phyloP scores from a whole-genome alignment of 2,797 vertebrate genomes.

The Chelon auratus region DNA sequence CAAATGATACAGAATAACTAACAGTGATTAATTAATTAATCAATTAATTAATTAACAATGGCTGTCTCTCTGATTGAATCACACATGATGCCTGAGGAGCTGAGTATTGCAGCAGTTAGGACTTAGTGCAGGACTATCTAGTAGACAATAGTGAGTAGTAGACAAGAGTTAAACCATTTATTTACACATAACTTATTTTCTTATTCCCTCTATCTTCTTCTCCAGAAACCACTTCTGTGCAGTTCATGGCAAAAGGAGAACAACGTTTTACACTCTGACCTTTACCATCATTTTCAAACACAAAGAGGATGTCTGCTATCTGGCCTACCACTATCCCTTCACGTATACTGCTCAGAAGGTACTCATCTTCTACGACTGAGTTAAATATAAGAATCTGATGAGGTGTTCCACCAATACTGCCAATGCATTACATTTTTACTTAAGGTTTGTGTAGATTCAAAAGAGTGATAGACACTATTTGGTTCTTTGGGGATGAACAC shows the following conservation, averaged over 20 bases:
- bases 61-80: neutral
- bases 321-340: slow-evolving; percentile 96
- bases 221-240: slow-evolving; percentile 89
- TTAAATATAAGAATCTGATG: no score
- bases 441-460: no score
- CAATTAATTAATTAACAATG: neutral
- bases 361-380: slow-evolving; percentile 20
- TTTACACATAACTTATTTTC: neutral
- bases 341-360: slow-evolving; percentile 92
- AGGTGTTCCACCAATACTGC: no score
- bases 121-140: neutral
- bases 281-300: slow-evolving; percentile 90
- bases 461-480: no score
- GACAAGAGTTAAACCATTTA: neutral
- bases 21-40: neutral
- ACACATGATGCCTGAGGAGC: neutral
- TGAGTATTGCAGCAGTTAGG: neutral
- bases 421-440: no score
- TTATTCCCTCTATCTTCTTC: slow-evolving; percentile 29
- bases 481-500: no score
- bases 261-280: slow-evolving; percentile 89
- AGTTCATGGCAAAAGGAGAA: slow-evolving; percentile 54
- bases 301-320: slow-evolving; percentile 90
- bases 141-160: no score
- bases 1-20: neutral